Base-by-base conservation (phyloP, 2,797 vertebrate genomes). In the Pogoniulus pusillus region DNA sequence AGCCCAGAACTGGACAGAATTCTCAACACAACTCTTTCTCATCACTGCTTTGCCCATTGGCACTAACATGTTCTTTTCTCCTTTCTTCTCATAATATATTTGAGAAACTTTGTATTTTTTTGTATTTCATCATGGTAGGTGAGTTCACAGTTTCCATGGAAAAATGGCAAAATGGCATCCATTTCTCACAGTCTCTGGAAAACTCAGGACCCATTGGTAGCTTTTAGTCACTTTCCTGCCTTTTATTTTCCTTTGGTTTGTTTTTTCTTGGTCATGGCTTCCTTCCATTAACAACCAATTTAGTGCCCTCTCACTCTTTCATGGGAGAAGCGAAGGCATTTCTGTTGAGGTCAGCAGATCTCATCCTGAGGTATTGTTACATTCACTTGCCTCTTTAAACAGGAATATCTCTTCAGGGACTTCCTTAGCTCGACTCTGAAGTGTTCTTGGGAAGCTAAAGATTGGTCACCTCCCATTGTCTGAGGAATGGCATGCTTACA, bases 311-410 rank as follows among this genome's bases (percentile, higher is more conserved):
- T 93, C 1, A 3, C 82, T 91, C 68, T 86, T 63, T 93, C 1
- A 3, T 75, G 87, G 68, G 79, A 73, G 85, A 87, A 77, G 35
- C 63, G 81, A 91, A 47, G 84, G 58, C 76, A 60, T 70, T 85
- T 97, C 34, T 86, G 64, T 93, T 94, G 87, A 77, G 89, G 91
- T 91, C 70, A 93, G 86, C 35, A 83, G 72, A 83, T 32, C 51
- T 82, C 4, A 2, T 65, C 69, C 51, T 72, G 70, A 79, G 78
- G 63, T 92, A 57, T 0, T 79, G 58, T 85, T 93, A 18, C 22
- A 17, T 87, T 93, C 80, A 55, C 37, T 69, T 85, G 43, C 66
- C 66, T 94, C 91, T 85, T 85, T 87, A 85, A 81, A 91, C 87
- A 69, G 6, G 1, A 77, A 30, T 65, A 74, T 90, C 45, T 87